phyloP scores from a whole-genome alignment of 2,797 vertebrate genomes.

The Phoebastria nigripes region DNA sequence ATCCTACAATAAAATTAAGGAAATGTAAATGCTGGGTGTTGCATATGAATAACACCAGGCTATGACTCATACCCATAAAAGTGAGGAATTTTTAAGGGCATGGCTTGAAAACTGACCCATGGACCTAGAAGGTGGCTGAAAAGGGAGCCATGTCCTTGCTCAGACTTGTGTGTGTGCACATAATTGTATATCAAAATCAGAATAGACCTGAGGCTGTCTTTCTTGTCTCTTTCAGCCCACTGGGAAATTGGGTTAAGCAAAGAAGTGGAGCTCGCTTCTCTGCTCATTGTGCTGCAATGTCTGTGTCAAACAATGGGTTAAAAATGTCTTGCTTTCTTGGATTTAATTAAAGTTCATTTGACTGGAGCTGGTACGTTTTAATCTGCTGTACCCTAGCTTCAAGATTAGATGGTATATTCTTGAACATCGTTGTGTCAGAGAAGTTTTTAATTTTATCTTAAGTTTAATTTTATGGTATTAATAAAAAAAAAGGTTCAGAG shows the following conservation, averaged over 20 bases:
- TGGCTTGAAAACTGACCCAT: background rate
- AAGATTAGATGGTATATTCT: background rate
- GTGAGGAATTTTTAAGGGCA: background rate
- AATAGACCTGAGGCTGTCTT: background rate
- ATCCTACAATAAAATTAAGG: background rate
- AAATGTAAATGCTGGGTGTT: background rate
- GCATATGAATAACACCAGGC: background rate
- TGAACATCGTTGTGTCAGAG: background rate
- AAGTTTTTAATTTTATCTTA: background rate
- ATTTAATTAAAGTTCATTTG: background rate
- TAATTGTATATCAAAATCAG: background rate
- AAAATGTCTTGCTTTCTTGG: background rate
- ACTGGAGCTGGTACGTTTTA: background rate
- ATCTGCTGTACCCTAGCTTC: background rate
- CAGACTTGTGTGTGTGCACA: background rate
- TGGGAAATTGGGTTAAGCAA: background rate
- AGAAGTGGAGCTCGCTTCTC: background rate
- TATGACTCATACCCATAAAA: background rate
- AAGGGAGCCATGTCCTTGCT: background rate
- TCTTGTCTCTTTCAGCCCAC: background rate
- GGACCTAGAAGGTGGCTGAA: background rate
- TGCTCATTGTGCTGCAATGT: background rate
- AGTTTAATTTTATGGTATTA: background rate
- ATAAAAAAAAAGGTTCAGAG: background rate
- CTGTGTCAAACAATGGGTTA: background rate